phyloP scores from a whole-genome alignment of 2,888 invertebrate genomes.

The Osmoderma eremita region DNA sequence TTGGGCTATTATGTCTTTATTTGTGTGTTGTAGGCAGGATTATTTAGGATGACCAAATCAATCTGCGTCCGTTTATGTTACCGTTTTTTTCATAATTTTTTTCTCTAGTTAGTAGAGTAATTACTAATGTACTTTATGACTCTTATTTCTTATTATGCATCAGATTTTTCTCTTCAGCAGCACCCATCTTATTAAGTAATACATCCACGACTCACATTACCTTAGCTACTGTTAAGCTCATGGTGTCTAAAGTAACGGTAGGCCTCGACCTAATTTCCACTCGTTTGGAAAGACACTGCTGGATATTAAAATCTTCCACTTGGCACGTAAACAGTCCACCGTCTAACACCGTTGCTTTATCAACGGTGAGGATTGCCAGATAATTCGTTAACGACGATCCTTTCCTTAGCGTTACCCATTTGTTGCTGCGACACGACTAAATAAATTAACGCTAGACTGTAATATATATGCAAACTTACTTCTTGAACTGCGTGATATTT shows the following conservation, averaged over 20 bases:
- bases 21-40: no score
- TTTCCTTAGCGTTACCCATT: slow-evolving; percentile 37
- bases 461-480: slow-evolving; percentile 64
- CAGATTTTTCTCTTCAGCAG: no score
- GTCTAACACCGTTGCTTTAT: slow-evolving; percentile 75
- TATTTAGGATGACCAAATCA: no score
- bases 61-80: no score
- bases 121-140: no score
- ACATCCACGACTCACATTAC: slow-evolving; percentile 59
- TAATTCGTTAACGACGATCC: slow-evolving; percentile 53
- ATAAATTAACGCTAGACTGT: slow-evolving; percentile 5
- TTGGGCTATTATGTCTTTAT: no score
- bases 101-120: no score
- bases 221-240: slow-evolving; percentile 75
- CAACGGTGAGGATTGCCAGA: slow-evolving; percentile 78
- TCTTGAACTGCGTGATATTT: slow-evolving; percentile 77
- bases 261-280: slow-evolving; percentile 73
- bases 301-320: slow-evolving; percentile 74
- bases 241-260: slow-evolving; percentile 73
- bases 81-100: no score
- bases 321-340: slow-evolving; percentile 84
- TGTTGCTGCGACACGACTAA: slow-evolving; percentile 29
- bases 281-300: slow-evolving; percentile 73
- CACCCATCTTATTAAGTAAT: no score
- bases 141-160: no score